A percentile compares a stretch with the other conserved stretches of the same genome.
Conservation (phyloP, 2,113 vertebrate species). For the Tenrec ecaudatus region DNA sequence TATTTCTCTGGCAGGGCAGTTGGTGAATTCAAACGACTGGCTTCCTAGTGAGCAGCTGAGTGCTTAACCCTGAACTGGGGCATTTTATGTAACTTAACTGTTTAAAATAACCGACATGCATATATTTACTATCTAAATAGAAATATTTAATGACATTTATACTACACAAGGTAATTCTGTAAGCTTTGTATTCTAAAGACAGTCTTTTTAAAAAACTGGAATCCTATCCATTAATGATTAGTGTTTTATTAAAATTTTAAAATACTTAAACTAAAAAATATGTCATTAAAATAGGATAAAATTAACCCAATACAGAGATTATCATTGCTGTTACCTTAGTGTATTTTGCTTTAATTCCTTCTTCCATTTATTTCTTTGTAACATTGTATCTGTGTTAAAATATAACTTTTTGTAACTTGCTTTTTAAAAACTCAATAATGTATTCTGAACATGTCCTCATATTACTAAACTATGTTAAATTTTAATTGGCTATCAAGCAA, state of each 20-base stretch:
- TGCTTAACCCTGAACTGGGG: background rate
- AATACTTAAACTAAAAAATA: background rate
- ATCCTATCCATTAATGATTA: background rate
- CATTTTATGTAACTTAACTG: background rate
- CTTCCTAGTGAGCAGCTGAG: background rate
- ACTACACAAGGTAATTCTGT: background rate
- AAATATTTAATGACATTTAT: slow-evolving; percentile 8
- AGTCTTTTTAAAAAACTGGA: background rate
- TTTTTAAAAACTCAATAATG: slow-evolving; percentile 32
- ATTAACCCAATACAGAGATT: background rate
- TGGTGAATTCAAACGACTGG: background rate
- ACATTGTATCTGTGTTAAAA: background rate
- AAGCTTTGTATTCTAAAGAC: background rate
- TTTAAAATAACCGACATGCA: background rate
- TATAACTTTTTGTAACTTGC: slow-evolving; percentile 41
- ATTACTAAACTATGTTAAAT: slow-evolving; percentile 24
- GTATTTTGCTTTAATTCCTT: background rate
- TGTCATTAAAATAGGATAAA: slow-evolving; percentile 6
- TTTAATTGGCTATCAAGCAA: slow-evolving; percentile 7
- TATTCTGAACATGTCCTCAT: background rate
- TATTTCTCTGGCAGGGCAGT: background rate
- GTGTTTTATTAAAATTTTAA: slow-evolving; percentile 25
- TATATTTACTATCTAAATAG: background rate
- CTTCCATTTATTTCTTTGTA: slow-evolving; percentile 8
- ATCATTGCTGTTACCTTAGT: background rate